Base-by-base conservation (phyloP, 2,888 invertebrate species). In the Sepiola atlantica region DNA sequence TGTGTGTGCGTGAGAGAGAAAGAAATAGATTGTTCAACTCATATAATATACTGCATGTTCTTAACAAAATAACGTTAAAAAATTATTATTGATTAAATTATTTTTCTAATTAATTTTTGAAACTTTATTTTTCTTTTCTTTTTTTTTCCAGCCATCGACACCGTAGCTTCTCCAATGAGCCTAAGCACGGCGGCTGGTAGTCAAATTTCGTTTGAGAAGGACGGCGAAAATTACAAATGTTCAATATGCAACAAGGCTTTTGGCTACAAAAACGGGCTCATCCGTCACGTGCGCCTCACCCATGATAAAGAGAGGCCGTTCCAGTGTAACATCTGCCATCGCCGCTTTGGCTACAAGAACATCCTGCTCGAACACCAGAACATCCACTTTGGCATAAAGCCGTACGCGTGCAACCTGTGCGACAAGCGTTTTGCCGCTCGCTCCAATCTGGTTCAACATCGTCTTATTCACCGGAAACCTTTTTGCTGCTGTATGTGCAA, bases 301-400 rank as follows among this genome's bases (percentile, higher is more conserved):
- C 96, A 96, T 94, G 96, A 96, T 61, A 95, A 95, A 77, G 95
- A 95, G 93, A 95, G 95, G 93, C 96, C 95, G 8, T 96, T 95
- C 93, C 95, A 96, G 94, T 96, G 96, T 90, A 95, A 95, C 90
- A 96, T 96, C 77, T 96, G 96, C 57, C 95, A 95, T 61, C 94
- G 96, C 10, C 94, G 96, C 55, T 96, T 96, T 94, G 96, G 96
- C 55, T 96, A 96, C 95, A 96, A 96, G 95, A 96, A 96, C 95
- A 96, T 96, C 92, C 94, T 96, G 94, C 95, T 96, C 95, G 96
- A 96, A 94, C 96, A 96, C 94, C 96, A 96, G 95, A 96, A 96
- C 94, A 96, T 96, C 45, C 96, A 96, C 95, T 96, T 96, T 95
- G 96, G 96, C 28, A 96, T 96, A 91, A 96, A 96, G 91, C 96